Percentiles rank a stretch among this genome's conserved stretches.
These are phyloP conservation scores for Drosophila quadrilineata DNA, from an alignment of 1,140 invertebrate species.

Conservation along the genomic window DNA sequence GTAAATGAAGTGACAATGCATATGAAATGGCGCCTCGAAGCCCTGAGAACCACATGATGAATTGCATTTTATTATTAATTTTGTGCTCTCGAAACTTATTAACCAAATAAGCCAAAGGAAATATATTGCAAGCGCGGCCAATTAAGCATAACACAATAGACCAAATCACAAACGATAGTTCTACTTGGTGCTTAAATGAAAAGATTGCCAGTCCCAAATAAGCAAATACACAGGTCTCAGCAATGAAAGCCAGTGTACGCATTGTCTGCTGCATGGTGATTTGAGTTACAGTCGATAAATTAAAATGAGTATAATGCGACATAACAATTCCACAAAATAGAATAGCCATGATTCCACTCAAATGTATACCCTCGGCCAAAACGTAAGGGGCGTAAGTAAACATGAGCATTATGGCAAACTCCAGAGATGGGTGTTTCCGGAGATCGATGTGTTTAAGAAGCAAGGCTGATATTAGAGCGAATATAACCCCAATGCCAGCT, in stretches of 20 bases:
- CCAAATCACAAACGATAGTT: conserved; percentile 94
- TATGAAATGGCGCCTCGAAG: conserved; percentile 98
- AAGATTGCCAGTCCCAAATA: conserved; percentile 98
- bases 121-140: conserved; percentile 98
- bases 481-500: conserved; percentile 97
- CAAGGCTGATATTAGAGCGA: conserved; percentile 96
- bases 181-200: conserved; percentile 93
- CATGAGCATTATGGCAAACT: conserved; percentile 99
- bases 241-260: conserved; percentile 97
- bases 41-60: conserved; percentile 99
- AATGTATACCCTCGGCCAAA: conserved; percentile 92
- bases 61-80: conserved; percentile 99
- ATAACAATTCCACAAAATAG: conserved; percentile 99
- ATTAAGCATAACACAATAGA: conserved; percentile 95
- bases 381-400: conserved; percentile 99
- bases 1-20: conserved; percentile 96
- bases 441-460: conserved; percentile 98
- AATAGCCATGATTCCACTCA: conserved; percentile 98
- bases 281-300: conserved; percentile 98
- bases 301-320: conserved; percentile 99
- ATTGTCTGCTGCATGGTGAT: conserved; percentile 99
- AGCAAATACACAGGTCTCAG: conserved; percentile 99
- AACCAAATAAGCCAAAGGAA: conserved; percentile 94
- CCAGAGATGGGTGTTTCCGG: conserved; percentile 97
- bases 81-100: conserved; percentile 99